Percentiles rank a stretch among this genome's conserved stretches.
phyloP scores from a whole-genome alignment of 1,140 invertebrate genomes.

The Calliopsis andreniformis region DNA sequence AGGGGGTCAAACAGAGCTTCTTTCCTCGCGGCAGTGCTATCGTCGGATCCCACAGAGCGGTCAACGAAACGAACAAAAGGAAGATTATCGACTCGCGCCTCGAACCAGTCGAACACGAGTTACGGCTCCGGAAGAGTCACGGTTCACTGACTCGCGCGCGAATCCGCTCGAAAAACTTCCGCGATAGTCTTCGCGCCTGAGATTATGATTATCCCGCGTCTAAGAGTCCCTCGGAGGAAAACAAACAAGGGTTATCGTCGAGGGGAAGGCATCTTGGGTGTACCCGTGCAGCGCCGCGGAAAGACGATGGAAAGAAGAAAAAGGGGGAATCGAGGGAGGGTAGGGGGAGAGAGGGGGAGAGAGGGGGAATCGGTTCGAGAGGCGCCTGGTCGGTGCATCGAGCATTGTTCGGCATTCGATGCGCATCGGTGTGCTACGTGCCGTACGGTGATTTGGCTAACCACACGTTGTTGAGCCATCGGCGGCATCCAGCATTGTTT shows the following conservation, averaged over 20 bases:
- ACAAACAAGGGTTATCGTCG: conserved; percentile 54
- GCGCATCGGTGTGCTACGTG: conserved; percentile 64
- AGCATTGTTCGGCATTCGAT: conserved; percentile 67
- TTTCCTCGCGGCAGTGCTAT: background rate
- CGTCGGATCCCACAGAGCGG: conserved; percentile 25
- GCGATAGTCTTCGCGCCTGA: conserved; percentile 50
- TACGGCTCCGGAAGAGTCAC: conserved; percentile 46
- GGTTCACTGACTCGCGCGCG: conserved; percentile 21
- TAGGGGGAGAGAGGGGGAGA: conserved; percentile 4
- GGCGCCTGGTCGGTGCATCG: conserved; percentile 34
- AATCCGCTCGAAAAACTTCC: background rate
- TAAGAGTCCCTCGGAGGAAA: conserved; percentile 36
- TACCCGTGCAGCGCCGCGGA: background rate
- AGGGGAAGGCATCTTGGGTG: conserved; percentile 25
- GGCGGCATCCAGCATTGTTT: conserved; percentile 79
- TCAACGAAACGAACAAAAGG: conserved; percentile 42
- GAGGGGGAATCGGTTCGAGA: background rate
- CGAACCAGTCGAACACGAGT: conserved; percentile 8
- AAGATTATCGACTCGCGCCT: conserved; percentile 40
- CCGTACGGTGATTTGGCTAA: conserved; percentile 80
- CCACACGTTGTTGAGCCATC: conserved; percentile 80
- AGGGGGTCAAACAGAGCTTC: conserved; percentile 4
- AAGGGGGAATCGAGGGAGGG: background rate
- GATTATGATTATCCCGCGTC: conserved; percentile 49
- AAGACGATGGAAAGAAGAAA: background rate